Conservation (phyloP, 1,140 invertebrate species). For the Drosophila kikkawai region DNA sequence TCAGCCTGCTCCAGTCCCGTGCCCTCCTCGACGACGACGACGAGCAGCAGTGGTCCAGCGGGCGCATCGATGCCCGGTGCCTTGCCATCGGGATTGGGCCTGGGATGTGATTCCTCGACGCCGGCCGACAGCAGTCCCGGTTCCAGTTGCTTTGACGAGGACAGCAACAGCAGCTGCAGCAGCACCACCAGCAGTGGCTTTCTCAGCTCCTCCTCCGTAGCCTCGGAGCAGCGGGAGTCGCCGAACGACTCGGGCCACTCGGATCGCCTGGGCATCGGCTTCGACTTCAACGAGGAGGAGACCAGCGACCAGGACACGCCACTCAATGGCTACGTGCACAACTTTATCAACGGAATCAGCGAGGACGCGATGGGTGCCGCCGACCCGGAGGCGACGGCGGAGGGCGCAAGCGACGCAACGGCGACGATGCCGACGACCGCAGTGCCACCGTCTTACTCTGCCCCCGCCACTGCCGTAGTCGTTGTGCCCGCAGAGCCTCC, state of each 20-base stretch:
- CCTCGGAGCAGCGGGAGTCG: not conserved
- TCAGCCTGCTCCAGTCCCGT: slow-evolving; percentile 67
- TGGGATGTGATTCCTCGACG: slow-evolving; percentile 15
- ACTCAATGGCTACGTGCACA: slow-evolving; percentile 79
- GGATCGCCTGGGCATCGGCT: slow-evolving; percentile 57
- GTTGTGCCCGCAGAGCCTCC: not conserved
- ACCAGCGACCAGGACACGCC: slow-evolving; percentile 65
- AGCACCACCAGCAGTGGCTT: slow-evolving; percentile 18
- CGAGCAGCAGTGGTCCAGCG: slow-evolving; percentile 15
- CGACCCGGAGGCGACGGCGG: slow-evolving; percentile 30
- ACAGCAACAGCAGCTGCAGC: slow-evolving; percentile 43
- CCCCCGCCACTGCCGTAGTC: not conserved
- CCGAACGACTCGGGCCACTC: slow-evolving; percentile 44
- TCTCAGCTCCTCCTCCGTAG: slow-evolving; percentile 12
- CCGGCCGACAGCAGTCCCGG: not conserved
- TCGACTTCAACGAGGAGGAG: slow-evolving; percentile 76
- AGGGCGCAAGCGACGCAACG: not conserved
- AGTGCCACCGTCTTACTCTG: not conserved
- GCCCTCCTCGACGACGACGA: slow-evolving; percentile 79
- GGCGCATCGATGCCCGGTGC: slow-evolving; percentile 4
- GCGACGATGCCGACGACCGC: not conserved
- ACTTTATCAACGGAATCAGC: slow-evolving; percentile 82
- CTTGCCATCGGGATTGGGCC: not conserved
- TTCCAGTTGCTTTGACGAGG: slow-evolving; percentile 68
- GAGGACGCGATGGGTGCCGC: slow-evolving; percentile 47